Conservation (phyloP, 1,140 invertebrate genomes). For the Physella acuta region DNA sequence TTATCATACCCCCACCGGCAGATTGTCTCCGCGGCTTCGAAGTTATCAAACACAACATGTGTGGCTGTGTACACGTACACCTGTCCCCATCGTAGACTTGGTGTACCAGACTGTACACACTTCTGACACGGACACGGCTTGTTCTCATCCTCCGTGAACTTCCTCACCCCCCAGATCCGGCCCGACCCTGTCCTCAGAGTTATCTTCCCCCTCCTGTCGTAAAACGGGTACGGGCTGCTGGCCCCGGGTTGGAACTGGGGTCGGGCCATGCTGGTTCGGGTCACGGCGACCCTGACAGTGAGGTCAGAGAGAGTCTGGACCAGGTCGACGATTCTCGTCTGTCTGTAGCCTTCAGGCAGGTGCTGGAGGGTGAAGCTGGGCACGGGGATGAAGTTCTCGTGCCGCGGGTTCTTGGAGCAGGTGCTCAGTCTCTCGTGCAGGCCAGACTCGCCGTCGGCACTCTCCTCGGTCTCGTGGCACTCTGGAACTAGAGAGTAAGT, state of each 20-base stretch:
- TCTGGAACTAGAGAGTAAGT: too few relatives aligned
- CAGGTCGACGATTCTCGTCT: neutral
- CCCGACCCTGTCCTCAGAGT: neutral
- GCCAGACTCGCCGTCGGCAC: slow-evolving; percentile 2
- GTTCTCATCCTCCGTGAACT: neutral
- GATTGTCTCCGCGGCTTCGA: neutral
- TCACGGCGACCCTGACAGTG: neutral
- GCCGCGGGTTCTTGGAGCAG: slow-evolving; percentile 8
- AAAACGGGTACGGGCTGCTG: neutral
- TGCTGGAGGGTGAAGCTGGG: neutral
- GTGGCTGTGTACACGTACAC: slow-evolving; percentile 1
- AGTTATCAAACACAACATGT: slow-evolving; percentile 10
- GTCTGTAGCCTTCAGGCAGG: neutral
- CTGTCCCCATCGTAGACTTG: neutral
- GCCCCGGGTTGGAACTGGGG: too few relatives aligned
- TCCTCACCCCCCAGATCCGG: neutral
- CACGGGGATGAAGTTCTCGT: neutral
- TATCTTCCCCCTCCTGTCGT: neutral
- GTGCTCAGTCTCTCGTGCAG: neutral
- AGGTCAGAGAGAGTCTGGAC: neutral
- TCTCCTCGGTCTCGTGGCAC: slow-evolving; percentile 1
- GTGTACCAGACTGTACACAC: neutral
- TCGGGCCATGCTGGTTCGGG: neutral
- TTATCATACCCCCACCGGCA: neutral
- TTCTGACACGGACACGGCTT: slow-evolving; percentile 1